Percentiles rank a stretch among this genome's conserved stretches.
Conservation (phyloP, 2,113 vertebrate species). For the Strix aluco region DNA sequence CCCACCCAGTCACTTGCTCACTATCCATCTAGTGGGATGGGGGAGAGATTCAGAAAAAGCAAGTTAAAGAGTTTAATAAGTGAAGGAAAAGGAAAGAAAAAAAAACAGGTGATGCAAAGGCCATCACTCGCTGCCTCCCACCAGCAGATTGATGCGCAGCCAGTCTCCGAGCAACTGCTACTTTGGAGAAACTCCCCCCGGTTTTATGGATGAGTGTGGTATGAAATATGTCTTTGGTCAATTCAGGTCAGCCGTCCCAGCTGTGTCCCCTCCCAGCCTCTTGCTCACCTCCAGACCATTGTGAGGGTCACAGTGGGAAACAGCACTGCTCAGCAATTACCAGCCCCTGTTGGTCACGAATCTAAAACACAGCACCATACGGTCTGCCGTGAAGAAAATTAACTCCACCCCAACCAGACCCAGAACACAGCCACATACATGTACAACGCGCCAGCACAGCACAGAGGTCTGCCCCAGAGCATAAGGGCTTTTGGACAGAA, state of each 20-base stretch:
- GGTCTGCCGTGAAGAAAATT: neutral
- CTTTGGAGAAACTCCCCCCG: neutral
- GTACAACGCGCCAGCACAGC: neutral
- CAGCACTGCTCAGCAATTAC: neutral
- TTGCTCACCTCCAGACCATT: neutral
- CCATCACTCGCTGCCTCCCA: neutral
- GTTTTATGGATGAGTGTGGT: neutral
- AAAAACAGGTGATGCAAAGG: neutral
- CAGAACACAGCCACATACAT: neutral
- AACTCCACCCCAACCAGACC: too few species aligned
- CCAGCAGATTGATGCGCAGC: neutral
- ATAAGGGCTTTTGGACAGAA: neutral
- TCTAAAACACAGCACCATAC: too few species aligned
- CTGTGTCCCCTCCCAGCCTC: too few species aligned
- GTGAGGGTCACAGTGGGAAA: neutral
- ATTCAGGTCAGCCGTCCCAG: neutral
- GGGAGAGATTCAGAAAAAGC: neutral
- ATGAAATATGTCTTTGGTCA: neutral
- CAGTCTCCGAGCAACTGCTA: neutral
- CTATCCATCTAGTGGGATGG: neutral
- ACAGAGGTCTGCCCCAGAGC: neutral
- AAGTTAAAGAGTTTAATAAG: neutral
- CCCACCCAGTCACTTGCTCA: neutral
- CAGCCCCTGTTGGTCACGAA: too few species aligned
- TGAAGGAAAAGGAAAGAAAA: neutral